Evolutionary conservation across 2,113 vertebrate genomes (phyloP), one percentile per base, ranked within the genome.

Genomic region (Ageneiosus marmoratus): DNA sequence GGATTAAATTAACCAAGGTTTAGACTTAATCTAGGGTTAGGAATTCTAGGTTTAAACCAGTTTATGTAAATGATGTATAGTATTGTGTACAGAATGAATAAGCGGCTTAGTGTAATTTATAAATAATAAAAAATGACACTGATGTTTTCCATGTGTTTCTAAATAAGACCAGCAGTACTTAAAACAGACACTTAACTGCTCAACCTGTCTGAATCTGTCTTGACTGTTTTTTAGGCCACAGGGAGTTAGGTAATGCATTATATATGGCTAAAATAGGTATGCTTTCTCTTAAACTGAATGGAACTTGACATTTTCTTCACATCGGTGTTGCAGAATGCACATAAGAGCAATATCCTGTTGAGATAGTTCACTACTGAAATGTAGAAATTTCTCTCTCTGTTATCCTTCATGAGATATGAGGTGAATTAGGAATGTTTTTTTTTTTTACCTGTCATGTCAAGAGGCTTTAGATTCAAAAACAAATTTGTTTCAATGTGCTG

Each of bases 401-500:
- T 76, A 55, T 22, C 50, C 50, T 76, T 76, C 73, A 55, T 37
- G 32, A 55, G 34, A 24, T 20, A 0, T 55, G 27, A 53, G 11
- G 73, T 34, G 29, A 32, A 34, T 34, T 75, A 34, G 48, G 27
- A n/a, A n/a, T n/a, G n/a, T n/a, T n/a, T 22, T 1, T 55, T 20
- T 2, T 12, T 22, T 37, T 55, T 29, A 10, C 50, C 73, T 13
- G 73, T 76, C 73, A 24, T 60, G 67, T 73, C 37, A 44, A 60
- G 9, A 44, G 48, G 79, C 79, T 34, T 79, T n/a, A 48, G 67
- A 75, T 70, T 60, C 50, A 24, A 16, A 6, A 53, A 48, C 27
- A 37, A 76, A 76, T 76, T 51, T 46, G 51, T 74, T 74, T 10
- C 44, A 44, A 77, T 55, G 32, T 46, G 50, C 69, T 72, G 63